Base-by-base conservation (phyloP, 2,113 vertebrate genomes). In the Colossoma macropomum region DNA sequence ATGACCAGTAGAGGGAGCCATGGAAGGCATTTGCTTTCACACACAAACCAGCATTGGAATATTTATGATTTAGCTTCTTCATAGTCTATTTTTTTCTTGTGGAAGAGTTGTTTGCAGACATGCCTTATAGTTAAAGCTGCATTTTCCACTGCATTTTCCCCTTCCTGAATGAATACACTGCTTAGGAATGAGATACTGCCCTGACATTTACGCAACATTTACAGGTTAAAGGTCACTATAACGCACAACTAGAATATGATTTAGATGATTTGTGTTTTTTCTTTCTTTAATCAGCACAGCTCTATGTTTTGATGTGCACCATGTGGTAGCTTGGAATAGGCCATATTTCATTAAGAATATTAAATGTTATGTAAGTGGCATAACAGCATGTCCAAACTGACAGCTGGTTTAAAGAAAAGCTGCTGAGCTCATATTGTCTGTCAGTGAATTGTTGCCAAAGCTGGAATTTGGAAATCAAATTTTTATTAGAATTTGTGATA, bases 1-100 rank as follows among this genome's bases (percentile, higher is more conserved):
- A 11, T 81, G 62, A 52, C 70, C 86, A 87, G 60, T 73, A 87
- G 86, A 84, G 82, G 86, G 86, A 81, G 79, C 69, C 70, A 62
- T 70, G 11, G 52, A 25, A 62, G 12, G n/a, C 25, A 4, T 71
- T 72, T 72, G 25, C 34, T 16, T 62, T 72, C 19, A 45, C 32
- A 45, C 45, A n/a, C 38, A 68, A 30, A 41, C 65, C 8, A 56
- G 54, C 25, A 63, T 25, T 32, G 38, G 45, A 25, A 75, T 16
- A 11, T 60, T 50, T 68, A 77, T 83, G 63, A 80, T 63, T 34
- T 50, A 81, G 17, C 38, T 12, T 50, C 28, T 54, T 30, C 50
- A 80, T 69, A 34, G 15, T 41, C 21, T 69, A 10, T 27, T 72
- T 19, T 17, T 48, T 60, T 1, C 16, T 79, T 77, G 73, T 23